A percentile compares a stretch with the other conserved stretches of the same genome.
These are phyloP conservation scores for Tinea pellionella DNA, from an alignment of 2,888 invertebrate species.

Conservation along the genomic window DNA sequence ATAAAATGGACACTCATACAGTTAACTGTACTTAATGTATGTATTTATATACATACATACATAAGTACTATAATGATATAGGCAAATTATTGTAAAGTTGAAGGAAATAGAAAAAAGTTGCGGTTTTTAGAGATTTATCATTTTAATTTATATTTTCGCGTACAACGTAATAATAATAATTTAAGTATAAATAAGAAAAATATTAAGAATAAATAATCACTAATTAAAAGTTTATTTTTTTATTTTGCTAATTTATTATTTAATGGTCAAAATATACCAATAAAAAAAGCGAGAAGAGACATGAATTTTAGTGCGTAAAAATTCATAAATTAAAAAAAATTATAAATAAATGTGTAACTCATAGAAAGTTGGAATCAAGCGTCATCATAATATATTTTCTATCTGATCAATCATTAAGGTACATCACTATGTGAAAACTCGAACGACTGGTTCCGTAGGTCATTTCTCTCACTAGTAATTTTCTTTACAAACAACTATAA, in stretches of 20 bases:
- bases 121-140: constrained; percentile 16
- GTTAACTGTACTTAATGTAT: background rate
- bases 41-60: background rate
- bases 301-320: no score
- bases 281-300: no score
- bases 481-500: background rate
- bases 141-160: no score
- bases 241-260: no score
- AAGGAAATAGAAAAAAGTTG: constrained; percentile 19
- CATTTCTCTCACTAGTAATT: constrained; percentile 19
- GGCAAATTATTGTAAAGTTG: constrained; percentile 19
- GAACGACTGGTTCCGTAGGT: constrained; percentile 32
- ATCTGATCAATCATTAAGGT: constrained; percentile 17
- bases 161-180: no score
- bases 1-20: constrained; percentile 14
- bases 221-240: no score
- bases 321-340: no score
- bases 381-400: background rate
- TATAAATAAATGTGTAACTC: no score
- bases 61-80: background rate
- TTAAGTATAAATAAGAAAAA: no score
- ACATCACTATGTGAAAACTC: constrained; percentile 38
- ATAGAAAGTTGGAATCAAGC: background rate
- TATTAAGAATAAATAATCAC: no score
- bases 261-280: no score